Evolutionary conservation across 2,888 invertebrate genomes (phyloP), one percentile per base, ranked within the genome.

Genomic region (Oligia fasciuncula): DNA sequence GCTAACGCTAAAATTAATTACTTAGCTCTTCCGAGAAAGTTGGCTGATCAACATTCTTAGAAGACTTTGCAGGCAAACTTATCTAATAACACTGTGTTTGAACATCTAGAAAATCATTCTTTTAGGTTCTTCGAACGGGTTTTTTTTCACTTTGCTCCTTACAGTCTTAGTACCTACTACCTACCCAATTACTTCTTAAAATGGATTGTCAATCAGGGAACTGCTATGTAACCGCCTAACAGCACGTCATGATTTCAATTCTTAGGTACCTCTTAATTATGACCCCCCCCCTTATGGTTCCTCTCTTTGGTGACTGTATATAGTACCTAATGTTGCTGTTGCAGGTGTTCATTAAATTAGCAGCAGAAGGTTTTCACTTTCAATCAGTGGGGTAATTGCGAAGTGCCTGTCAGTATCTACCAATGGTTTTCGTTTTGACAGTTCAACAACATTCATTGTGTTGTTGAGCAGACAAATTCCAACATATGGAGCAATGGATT

Each of bases 1-100:
- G 40, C 54, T 29, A 40, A 73, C 51, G 81, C 75, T 82, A 69
- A 75, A 29, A 80, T 81, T 81, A 81, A 81, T 81, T 68, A 81
- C 54, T 62, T 81, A 68, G 29, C 29, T 46, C 60, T 62, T 81
- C 62, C 29, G 2, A 40, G 82, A 81, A 74, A 2, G 51, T 51
- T 46, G n/a, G 13, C 19, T 67, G 40, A 73, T 62, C 60, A 40
- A 54, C 54, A 54, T 80, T 68, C 82, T 80, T 4, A 23, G 74
- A 40, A 81, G 43, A 19, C 17, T 63, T 5, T 46, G 43, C 19
- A 63, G 46, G 29, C 29, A 19, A 68, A 81, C 23, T 19, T 63
- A 40, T 4, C 40, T 40, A 29, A 46, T 80, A 49, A 65, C 29
- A 23, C 17, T 57, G 13, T 40, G 51, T 63, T 79, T n/a, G n/a